A percentile compares a stretch with the other conserved stretches of the same genome.
These are phyloP conservation scores for Episyrphus balteatus DNA, from an alignment of 1,140 invertebrate genomes.

Conservation along the genomic window DNA sequence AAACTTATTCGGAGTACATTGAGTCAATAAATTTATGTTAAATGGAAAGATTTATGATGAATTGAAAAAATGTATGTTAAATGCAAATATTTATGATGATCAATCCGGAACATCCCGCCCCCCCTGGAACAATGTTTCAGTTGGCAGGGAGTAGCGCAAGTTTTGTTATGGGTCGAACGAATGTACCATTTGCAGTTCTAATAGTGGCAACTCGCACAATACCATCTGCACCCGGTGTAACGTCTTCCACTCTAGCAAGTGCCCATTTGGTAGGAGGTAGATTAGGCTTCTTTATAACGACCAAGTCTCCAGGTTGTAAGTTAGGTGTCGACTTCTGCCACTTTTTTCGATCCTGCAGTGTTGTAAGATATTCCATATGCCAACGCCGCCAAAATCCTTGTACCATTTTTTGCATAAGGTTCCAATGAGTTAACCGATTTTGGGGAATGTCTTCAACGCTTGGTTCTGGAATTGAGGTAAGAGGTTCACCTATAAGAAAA, in stretches of 20 bases:
- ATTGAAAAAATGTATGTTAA: too few species aligned
- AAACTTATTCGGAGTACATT: too few species aligned
- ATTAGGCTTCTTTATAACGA: slow-evolving; percentile 10
- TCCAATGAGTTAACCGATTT: background rate
- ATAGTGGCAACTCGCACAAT: slow-evolving; percentile 9
- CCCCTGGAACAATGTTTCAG: too few species aligned
- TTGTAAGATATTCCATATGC: slow-evolving; percentile 2
- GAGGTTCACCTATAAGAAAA: slow-evolving; percentile 15
- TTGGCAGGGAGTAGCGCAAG: too few species aligned
- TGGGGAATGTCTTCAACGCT: background rate
- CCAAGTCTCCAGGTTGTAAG: slow-evolving; percentile 8
- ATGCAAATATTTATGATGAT: too few species aligned
- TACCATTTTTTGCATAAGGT: background rate
- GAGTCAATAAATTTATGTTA: too few species aligned
- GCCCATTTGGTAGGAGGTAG: slow-evolving; percentile 11
- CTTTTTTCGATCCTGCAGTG: slow-evolving; percentile 18
- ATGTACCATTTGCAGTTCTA: too few species aligned
- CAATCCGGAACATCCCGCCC: too few species aligned
- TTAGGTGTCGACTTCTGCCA: slow-evolving; percentile 8
- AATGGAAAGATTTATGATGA: too few species aligned
- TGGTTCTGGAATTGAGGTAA: slow-evolving; percentile 1
- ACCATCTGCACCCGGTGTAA: slow-evolving; percentile 18
- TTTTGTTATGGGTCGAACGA: too few species aligned
- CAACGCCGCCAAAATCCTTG: too few species aligned
- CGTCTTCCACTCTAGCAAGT: slow-evolving; percentile 11